Base-by-base conservation (phyloP, 2,797 vertebrate species). In the Pelobates cultripes region DNA sequence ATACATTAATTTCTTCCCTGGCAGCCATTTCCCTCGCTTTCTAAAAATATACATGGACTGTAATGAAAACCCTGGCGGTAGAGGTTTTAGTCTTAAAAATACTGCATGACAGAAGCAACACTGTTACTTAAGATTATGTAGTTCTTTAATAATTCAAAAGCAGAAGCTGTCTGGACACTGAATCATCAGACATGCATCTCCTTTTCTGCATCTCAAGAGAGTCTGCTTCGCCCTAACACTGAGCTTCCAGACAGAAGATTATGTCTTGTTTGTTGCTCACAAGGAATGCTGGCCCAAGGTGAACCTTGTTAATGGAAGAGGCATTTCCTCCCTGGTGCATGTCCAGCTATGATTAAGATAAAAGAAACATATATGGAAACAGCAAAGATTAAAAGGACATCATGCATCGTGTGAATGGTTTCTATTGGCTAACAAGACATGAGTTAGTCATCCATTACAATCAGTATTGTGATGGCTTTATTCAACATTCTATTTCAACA, bases 91-190 rank as follows among this genome's bases (percentile, higher is more conserved):
- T 76, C 80, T 80, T 84, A 83, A 85, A 88, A 91, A 88, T 86
- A 89, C 8, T 82, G 85, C 84, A 89, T 85, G 87, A 87, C 88
- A 90, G 88, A 85, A 90, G 87, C 86, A 89, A 81, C 70, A 80
- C 80, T 88, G 85, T 86, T 90, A 88, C 88, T 90, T 88, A 88
- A 90, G 89, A 91, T 88, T 90, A 89, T 91, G 88, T 90, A 88
- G 90, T 86, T 66, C 83, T 90, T 92, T 89, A 91, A 92, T 90
- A 91, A 92, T 92, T 90, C 87, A 91, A 87, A 88, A 88, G 86
- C 83, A 90, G 88, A 90, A 91, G 88, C 88, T 87, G 89, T 92
- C 90, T 90, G 90, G 90, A 90, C 89, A 90, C 85, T 87, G 88
- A 90, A 90, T 91, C 87, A 91, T 89, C 89, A 92, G 89, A 90